A percentile compares a stretch with the other conserved stretches of the same genome.
These are phyloP conservation scores for Polyodon spathula DNA, from an alignment of 2,113 vertebrate genomes.

Conservation along the genomic window DNA sequence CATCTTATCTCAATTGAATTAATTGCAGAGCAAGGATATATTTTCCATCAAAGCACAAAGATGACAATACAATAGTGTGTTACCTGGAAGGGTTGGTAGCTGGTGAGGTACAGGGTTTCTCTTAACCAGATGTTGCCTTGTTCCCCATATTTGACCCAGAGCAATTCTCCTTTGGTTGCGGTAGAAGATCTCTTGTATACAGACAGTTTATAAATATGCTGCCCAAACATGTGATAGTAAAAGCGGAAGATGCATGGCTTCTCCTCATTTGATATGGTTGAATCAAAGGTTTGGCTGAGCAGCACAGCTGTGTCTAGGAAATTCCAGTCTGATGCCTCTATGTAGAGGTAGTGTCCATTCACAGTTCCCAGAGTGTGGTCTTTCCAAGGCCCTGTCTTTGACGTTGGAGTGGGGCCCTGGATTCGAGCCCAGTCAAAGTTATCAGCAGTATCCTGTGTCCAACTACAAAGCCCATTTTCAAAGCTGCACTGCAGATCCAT, in stretches of 20 bases:
- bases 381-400: conserved; percentile 72
- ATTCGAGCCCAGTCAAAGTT: conserved; percentile 74
- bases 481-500: conserved; percentile 74
- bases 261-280: conserved; percentile 28
- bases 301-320: conserved; percentile 70
- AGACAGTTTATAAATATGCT: conserved; percentile 68
- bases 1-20: too few relatives aligned
- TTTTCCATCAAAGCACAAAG: background rate
- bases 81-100: conserved; percentile 79
- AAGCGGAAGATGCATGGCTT: conserved; percentile 68
- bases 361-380: conserved; percentile 73
- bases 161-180: conserved; percentile 51
- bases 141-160: conserved; percentile 76
- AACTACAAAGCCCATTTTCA: conserved; percentile 75
- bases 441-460: conserved; percentile 70
- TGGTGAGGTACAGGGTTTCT: conserved; percentile 58
- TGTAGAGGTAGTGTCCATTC: conserved; percentile 73
- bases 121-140: conserved; percentile 75
- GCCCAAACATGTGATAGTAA: conserved; percentile 84
- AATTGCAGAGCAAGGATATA: too few relatives aligned
- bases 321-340: conserved; percentile 68
- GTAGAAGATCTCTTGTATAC: conserved; percentile 61
- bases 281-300: conserved; percentile 63
- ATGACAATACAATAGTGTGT: background rate
- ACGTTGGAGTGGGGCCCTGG: conserved; percentile 65